phyloP scores from a whole-genome alignment of 2,888 invertebrate genomes.

The Coleophora deauratella region DNA sequence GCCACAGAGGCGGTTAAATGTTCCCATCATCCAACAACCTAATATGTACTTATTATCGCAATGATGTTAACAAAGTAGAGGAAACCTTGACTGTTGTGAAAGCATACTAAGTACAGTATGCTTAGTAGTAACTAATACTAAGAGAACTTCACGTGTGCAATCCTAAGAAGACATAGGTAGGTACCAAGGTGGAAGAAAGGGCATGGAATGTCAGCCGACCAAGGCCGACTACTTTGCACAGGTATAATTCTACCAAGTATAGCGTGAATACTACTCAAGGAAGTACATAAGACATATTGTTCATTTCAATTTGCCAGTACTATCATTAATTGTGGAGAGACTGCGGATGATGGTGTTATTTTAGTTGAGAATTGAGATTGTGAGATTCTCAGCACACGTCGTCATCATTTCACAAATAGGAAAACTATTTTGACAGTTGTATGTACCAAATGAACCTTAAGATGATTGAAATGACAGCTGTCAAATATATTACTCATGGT shows the following conservation, averaged over 20 bases:
- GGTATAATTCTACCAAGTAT: conserved; percentile 36
- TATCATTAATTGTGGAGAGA: conserved; percentile 37
- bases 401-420: too few relatives aligned
- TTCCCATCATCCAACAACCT: too few relatives aligned
- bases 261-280: conserved; percentile 20
- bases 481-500: too few relatives aligned
- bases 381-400: too few relatives aligned
- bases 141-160: conserved; percentile 64
- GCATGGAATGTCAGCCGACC: conserved; percentile 60
- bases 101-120: too few relatives aligned
- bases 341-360: conserved; percentile 35
- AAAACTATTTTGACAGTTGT: too few relatives aligned
- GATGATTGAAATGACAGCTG: too few relatives aligned
- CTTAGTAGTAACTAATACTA: conserved; percentile 48
- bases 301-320: conserved; percentile 25
- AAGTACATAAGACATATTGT: conserved; percentile 22
- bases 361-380: conserved; percentile 42
- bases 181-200: conserved; percentile 69
- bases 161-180: conserved; percentile 56
- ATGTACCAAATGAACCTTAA: too few relatives aligned
- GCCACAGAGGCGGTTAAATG: too few relatives aligned
- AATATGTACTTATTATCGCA: too few relatives aligned
- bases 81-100: conserved; percentile 49
- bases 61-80: conserved; percentile 21
- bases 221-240: conserved; percentile 41